These are phyloP conservation scores for Sylvilagus floridanus DNA, from an alignment of 2,797 vertebrate species.

Conservation along the genomic window DNA sequence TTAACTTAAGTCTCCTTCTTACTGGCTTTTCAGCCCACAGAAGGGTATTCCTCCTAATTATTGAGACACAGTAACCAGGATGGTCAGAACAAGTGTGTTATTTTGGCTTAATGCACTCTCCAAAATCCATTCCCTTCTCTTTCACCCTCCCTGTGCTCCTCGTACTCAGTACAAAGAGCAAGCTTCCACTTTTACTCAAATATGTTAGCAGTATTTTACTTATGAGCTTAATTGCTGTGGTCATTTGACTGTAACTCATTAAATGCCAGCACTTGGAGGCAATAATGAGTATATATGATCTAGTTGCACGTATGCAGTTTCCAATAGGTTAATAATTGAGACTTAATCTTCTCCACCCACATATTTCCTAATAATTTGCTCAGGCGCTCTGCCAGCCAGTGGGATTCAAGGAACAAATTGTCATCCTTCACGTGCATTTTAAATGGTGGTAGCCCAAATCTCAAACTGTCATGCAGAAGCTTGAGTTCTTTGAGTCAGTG, in stretches of 20 bases:
- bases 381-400: conserved; percentile 17
- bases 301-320: neutral
- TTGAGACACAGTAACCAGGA: conserved; percentile 72
- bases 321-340: conserved; percentile 50
- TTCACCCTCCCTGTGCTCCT: neutral
- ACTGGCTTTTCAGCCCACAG: conserved; percentile 73
- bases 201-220: conserved; percentile 19
- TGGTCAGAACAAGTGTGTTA: conserved; percentile 70
- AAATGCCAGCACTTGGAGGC: conserved; percentile 19
- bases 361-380: conserved; percentile 60
- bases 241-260: conserved; percentile 70
- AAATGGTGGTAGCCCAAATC: conserved; percentile 37
- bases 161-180: conserved; percentile 47
- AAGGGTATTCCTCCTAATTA: conserved; percentile 82
- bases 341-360: neutral
- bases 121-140: conserved; percentile 45
- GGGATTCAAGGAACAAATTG: conserved; percentile 52
- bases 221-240: conserved; percentile 50
- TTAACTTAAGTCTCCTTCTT: conserved; percentile 80
- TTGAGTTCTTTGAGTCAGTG: conserved; percentile 48
- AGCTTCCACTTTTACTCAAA: conserved; percentile 29
- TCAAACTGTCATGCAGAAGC: conserved; percentile 46
- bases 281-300: neutral
- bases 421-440: conserved; percentile 62
- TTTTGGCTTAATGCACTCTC: conserved; percentile 72